phyloP scores from a whole-genome alignment of 2,113 vertebrate genomes.

The Zapus hudsonius region DNA sequence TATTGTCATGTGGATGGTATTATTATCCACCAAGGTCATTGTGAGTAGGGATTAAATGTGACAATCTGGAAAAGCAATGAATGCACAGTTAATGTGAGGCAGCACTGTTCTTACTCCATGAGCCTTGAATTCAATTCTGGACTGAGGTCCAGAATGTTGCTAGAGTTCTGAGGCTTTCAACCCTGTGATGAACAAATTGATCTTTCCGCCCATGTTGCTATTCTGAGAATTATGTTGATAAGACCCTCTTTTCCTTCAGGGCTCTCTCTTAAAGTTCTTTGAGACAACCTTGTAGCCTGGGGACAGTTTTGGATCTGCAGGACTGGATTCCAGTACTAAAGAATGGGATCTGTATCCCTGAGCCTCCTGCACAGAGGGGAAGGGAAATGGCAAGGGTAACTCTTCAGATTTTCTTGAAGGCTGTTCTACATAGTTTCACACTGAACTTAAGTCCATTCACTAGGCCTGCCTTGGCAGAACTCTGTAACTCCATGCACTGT shows the following conservation, averaged over 20 bases:
- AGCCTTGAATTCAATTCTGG: neutral
- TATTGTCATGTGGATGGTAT: neutral
- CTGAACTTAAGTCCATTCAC: neutral
- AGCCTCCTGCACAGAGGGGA: neutral
- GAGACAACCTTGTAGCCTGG: neutral
- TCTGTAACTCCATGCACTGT: neutral
- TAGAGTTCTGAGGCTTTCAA: neutral
- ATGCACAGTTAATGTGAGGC: neutral
- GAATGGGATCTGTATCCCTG: neutral
- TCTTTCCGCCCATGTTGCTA: neutral
- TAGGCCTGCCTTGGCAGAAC: neutral
- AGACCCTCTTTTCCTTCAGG: neutral
- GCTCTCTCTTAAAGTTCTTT: neutral
- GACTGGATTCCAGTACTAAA: neutral
- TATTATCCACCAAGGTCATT: neutral
- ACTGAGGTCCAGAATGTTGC: neutral
- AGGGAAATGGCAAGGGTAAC: neutral
- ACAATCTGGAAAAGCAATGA: neutral
- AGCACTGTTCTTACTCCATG: neutral
- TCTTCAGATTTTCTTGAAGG: neutral
- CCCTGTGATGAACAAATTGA: neutral
- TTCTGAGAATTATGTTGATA: neutral
- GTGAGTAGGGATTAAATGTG: neutral
- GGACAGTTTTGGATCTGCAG: neutral
- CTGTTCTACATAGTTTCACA: neutral